Evolutionary conservation across 2,888 invertebrate genomes (phyloP), one percentile per base, ranked within the genome.

Genomic region (Lottia gigantea): DNA sequence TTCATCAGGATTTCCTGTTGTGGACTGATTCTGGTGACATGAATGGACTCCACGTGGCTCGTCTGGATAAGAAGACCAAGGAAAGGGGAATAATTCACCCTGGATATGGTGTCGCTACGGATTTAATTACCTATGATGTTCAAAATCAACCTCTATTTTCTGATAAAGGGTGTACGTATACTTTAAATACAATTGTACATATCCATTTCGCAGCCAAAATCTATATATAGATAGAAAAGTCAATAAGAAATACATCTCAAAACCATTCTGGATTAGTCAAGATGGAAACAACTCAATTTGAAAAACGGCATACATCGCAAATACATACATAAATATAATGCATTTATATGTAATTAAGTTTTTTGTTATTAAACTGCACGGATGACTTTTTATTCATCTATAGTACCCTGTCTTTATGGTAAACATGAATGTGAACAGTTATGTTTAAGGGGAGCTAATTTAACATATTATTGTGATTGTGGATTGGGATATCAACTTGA

Each of bases 391-490:
- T 40, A 40, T 40, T 40, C 6, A n/a, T n/a, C n/a, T n/a, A n/a
- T 40, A 85, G 85, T 78, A 62, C 65, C 81, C 0, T 85, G 85
- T 71, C 71, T 66, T 31, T 70, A 66, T 8, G 69, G 74, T 14
- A 74, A 71, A 49, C 76, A 73, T 1, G 74, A 70, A 1, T 87
- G 87, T 74, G 78, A 80, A 14, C 95, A 96, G 86, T 90, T 96
- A 0, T 96, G 96, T 85, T 90, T 96, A 25, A 94, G 78, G 11
- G 74, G 95, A 93, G 92, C 74, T 1, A 74, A 76, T 15, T 72
- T 92, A 76, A 87, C 87, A 0, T 94, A 90, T 82, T 93, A 90
- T 82, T 96, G 96, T 84, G 93, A 92, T 31, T 96, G 96, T 85
- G 95, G 95, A 0, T 94, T 95, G 0, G 96, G 95, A 2, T 91